Base-by-base conservation (phyloP, 2,113 vertebrate species). In the Ia io region DNA sequence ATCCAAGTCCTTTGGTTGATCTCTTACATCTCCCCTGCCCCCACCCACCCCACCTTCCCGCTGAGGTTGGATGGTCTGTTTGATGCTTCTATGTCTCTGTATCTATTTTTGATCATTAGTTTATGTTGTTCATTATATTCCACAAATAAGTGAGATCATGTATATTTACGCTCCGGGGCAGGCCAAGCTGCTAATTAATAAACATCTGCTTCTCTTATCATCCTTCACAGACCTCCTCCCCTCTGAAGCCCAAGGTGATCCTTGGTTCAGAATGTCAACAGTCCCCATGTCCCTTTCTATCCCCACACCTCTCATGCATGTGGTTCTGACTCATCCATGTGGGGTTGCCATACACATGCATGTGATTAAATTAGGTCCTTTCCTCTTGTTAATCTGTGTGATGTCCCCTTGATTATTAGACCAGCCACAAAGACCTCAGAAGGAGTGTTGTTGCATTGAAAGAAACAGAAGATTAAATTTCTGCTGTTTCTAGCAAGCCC, bases 21-120 rank as follows among this genome's bases (percentile, higher is more conserved):
- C 25, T 28, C 25, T 61, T 61, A 61, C 23, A 12, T 1, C 10
- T 12, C 25, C 3, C 23, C 10, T 9, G 1, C 23, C 23, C 9
- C 4, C 59, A 4, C 25, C 70, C 10, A 0, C 1, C 25, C 59
- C 0, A 4, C 59, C 23, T 28, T 12, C 23, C 25, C 1, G 4
- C 10, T 61, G 59, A 61, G 59, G 59, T 61, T 61, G 59, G 59
- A 61, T 0, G 1, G 59, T 61, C 59, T 61, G 9, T 61, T 11
- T 4, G 59, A 61, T 61, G 59, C 59, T 28, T 61, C 25, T 28
- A 4, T 61, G 23, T 25, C 56, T 56, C 53, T 22, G 53, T 20
- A 61, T 61, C 59, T 61, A 61, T 61, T 61, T 61, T 61, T 28
- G 23, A 61, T 61, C 25, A 28, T 61, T 25, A 61, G 59, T 61